These are phyloP conservation scores for Hylaea fasciaria DNA, from an alignment of 2,888 invertebrate species.

Conservation along the genomic window DNA sequence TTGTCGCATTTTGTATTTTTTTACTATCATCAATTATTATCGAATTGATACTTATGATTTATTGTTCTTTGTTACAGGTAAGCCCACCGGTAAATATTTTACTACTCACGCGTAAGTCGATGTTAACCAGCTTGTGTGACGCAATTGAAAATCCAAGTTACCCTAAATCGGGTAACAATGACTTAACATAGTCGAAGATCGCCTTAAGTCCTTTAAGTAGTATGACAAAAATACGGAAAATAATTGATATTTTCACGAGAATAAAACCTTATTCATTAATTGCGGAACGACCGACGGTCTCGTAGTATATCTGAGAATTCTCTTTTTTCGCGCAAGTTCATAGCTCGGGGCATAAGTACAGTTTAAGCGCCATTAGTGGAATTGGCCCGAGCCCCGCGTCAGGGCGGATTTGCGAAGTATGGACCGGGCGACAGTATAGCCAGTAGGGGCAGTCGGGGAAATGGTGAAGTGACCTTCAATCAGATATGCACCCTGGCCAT, in stretches of 20 bases:
- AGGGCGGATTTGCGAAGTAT: conserved; percentile 58
- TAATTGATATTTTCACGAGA: conserved; percentile 8
- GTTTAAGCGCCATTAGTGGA: conserved; percentile 75
- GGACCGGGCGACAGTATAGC: not conserved
- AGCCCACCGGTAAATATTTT: conserved; percentile 28
- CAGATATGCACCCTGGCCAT: too few species aligned
- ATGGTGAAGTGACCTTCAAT: not conserved
- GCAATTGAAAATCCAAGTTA: too few species aligned
- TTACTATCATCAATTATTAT: not conserved
- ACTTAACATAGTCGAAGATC: too few species aligned
- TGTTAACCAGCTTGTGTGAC: too few species aligned
- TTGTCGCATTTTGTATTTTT: not conserved
- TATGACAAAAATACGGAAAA: too few species aligned
- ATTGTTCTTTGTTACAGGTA: conserved; percentile 53
- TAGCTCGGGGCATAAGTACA: conserved; percentile 67
- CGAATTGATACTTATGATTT: not conserved
- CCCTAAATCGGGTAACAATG: too few species aligned
- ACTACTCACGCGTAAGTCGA: too few species aligned
- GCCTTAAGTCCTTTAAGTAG: too few species aligned
- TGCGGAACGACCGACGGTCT: conserved; percentile 9
- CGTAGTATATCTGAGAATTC: conserved; percentile 41
- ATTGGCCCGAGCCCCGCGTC: conserved; percentile 63
- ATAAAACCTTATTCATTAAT: conserved; percentile 25
- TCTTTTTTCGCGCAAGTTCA: conserved; percentile 54
- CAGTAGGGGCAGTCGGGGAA: conserved; percentile 15